Evolutionary conservation across 2,888 invertebrate genomes (phyloP).

Genomic region (Tiliacea aurago): DNA sequence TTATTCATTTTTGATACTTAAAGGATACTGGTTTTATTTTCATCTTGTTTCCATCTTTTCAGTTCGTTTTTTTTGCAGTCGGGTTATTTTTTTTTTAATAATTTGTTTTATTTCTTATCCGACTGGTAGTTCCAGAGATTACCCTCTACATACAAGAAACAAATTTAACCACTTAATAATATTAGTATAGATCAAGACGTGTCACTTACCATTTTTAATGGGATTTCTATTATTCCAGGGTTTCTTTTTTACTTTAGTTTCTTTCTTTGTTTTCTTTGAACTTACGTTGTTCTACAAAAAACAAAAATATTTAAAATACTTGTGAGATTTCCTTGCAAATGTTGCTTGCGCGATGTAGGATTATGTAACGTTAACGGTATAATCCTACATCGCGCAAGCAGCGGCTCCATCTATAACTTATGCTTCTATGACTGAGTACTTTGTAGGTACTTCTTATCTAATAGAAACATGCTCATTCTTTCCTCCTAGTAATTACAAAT

Average conservation of each 20-base stretch:
- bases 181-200: too few relatives aligned
- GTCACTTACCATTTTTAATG: constrained; percentile 44
- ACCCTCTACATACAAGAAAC: too few relatives aligned
- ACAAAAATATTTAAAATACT: not conserved
- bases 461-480: not conserved
- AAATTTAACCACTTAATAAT: too few relatives aligned
- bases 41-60: too few relatives aligned
- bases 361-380: too few relatives aligned
- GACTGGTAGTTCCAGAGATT: too few relatives aligned
- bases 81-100: too few relatives aligned
- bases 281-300: not conserved
- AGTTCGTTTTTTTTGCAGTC: too few relatives aligned
- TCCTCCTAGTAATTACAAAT: not conserved
- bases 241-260: constrained; percentile 61
- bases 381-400: too few relatives aligned
- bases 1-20: too few relatives aligned
- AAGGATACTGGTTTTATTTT: too few relatives aligned
- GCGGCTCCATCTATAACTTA: not conserved
- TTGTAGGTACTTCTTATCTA: not conserved
- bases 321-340: not conserved
- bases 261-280: constrained; percentile 37
- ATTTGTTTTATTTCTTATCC: too few relatives aligned
- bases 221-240: constrained; percentile 54
- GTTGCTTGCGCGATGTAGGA: not conserved
- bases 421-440: not conserved